phyloP scores from a whole-genome alignment of 2,113 vertebrate genomes.

The Mustelus asterias region DNA sequence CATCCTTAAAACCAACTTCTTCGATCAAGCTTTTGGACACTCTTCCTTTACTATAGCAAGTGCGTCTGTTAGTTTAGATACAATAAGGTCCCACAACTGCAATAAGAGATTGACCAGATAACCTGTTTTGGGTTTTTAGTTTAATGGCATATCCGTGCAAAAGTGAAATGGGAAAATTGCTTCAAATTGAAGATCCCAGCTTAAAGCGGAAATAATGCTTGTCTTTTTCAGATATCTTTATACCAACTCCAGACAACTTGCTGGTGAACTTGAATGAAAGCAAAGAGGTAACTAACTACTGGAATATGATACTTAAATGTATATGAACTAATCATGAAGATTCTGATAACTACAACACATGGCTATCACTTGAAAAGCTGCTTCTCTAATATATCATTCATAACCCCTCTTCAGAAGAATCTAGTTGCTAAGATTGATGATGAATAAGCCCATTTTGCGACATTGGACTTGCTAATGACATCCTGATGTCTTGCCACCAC shows the following conservation, averaged over 20 bases:
- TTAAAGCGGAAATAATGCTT: neutral
- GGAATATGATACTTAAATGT: slow-evolving; percentile 2
- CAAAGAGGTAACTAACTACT: slow-evolving; percentile 90
- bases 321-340: neutral
- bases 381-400: neutral
- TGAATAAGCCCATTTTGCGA: neutral
- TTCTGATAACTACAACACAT: neutral
- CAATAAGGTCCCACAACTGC: neutral
- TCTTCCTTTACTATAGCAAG: neutral
- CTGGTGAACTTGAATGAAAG: slow-evolving; percentile 93
- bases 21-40: neutral
- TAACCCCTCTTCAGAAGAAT: neutral
- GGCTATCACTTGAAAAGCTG: neutral
- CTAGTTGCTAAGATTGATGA: neutral
- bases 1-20: neutral
- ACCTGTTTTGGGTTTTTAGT: neutral
- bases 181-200: neutral
- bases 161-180: neutral
- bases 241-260: slow-evolving; percentile 95
- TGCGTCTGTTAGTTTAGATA: neutral
- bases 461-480: neutral
- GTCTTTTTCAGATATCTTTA: slow-evolving; percentile 82
- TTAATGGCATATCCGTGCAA: neutral
- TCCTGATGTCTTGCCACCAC: neutral
- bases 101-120: neutral